These are phyloP conservation scores for Mormyrus hasselquistii DNA, from an alignment of 2,797 vertebrate species.

Conservation along the genomic window DNA sequence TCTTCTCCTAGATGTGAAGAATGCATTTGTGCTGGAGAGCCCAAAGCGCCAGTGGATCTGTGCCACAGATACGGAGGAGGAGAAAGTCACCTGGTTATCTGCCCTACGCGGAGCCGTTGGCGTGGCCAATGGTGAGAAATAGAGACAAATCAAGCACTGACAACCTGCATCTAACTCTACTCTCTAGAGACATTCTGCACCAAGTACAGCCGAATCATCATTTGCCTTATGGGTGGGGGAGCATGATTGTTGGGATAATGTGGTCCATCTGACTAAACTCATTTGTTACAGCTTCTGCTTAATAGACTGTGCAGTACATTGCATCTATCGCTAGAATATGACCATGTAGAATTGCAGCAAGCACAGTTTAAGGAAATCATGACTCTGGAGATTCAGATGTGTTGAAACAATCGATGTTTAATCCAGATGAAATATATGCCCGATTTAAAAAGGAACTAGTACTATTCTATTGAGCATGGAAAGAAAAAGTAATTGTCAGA, in stretches of 20 bases:
- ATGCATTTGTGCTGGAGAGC: slow-evolving; percentile 68
- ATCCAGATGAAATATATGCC: slow-evolving; percentile 16
- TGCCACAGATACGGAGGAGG: slow-evolving; percentile 57
- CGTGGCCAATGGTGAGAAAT: slow-evolving; percentile 41
- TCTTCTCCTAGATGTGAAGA: slow-evolving; percentile 60
- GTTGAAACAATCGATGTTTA: slow-evolving; percentile 15
- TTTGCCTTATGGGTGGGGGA: not conserved
- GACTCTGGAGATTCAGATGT: not conserved
- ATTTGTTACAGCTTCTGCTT: not conserved
- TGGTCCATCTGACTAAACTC: not conserved
- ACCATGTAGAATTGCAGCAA: not conserved
- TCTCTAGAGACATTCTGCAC: not conserved
- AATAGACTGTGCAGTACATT: not conserved
- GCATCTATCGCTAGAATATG: not conserved
- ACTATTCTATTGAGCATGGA: not conserved
- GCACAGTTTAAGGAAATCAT: not conserved
- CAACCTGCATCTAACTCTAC: not conserved
- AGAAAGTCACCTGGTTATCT: slow-evolving; percentile 61
- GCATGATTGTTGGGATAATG: not conserved
- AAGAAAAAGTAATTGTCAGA: not conserved
- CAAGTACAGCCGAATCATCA: not conserved
- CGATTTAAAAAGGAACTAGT: not conserved
- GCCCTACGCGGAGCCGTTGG: slow-evolving; percentile 49
- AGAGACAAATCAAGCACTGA: not conserved
- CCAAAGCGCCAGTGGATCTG: slow-evolving; percentile 65